Base-by-base conservation (phyloP, 2,888 invertebrate genomes). In the Alcis repandata region DNA sequence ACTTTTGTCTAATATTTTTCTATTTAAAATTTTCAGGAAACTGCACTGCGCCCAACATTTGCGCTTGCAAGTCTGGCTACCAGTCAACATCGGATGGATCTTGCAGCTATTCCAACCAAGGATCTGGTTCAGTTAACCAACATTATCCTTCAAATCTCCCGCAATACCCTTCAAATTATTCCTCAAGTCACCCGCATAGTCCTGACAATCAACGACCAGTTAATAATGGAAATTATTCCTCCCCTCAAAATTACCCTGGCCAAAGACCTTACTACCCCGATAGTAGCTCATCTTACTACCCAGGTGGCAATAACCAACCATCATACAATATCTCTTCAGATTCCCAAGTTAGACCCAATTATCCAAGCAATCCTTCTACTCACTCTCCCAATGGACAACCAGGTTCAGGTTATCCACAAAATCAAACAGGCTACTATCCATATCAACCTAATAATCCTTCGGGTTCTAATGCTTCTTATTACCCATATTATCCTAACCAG, bases 61-160 rank as follows among this genome's bases (percentile, higher is more conserved):
- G 96, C 75, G 81, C 90, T n/a, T 96, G 96, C 78, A 91, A 88
- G 63, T 68, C 89, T 70, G 95, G 95, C 10, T 94, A 89, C 75
- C 82, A 85, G 48, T 63, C 87, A 0, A 88, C 90, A 8, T 74
- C 84, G 0, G 85, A 90, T 4, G 93, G 92, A 0, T 85, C 88
- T 19, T 93, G 94, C 69, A 65, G 67, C 84, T 40, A 64, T 60
- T 20, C 51, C 53, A 45, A 57, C 63, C 19, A 20, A 10, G 63
- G n/a, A n/a, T n/a, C n/a, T n/a, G n/a, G n/a, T n/a, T n/a, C n/a
- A n/a, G n/a, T n/a, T n/a, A n/a, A n/a, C n/a, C n/a, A n/a, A 17
- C 58, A 70, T 49, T 65, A 70, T 43, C 70, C 66, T 15, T 70
- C 73, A 13, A 62, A 48, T 43, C 43, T 72, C n/a, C 71, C 69